Evolutionary conservation across 2,113 vertebrate genomes (phyloP).

Genomic region (Girardinichthys multiradiatus): DNA sequence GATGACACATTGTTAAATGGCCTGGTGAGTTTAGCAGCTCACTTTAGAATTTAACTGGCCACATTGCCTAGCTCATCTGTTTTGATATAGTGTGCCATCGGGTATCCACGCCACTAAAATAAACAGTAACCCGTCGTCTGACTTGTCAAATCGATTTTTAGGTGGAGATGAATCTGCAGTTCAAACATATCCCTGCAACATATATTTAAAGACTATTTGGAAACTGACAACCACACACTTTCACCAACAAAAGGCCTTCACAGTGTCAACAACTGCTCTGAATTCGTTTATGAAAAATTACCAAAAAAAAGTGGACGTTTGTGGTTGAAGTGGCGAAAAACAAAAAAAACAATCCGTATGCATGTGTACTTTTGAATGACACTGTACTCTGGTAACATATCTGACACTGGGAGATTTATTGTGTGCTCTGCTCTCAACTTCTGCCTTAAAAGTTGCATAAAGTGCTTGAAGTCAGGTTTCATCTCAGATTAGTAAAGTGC

Average conservation of each 20-base stretch:
- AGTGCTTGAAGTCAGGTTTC: not conserved
- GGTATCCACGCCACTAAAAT: conserved; percentile 43
- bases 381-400: no score
- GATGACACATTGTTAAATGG: conserved; percentile 64
- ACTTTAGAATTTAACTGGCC: conserved; percentile 73
- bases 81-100: conserved; percentile 56
- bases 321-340: no score
- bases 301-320: no score
- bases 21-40: conserved; percentile 52
- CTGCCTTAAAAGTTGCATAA: not conserved
- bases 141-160: conserved; percentile 27
- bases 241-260: no score
- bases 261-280: not conserved
- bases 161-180: not conserved
- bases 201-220: not conserved
- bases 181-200: conserved; percentile 7
- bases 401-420: no score
- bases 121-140: conserved; percentile 43
- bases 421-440: not conserved
- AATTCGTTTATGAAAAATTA: no score
- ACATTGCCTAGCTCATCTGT: conserved; percentile 47
- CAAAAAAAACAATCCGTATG: no score
- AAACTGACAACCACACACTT: conserved; percentile 2
- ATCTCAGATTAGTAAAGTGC: not conserved
- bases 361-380: no score